Base-by-base conservation (phyloP, 2,797 vertebrate species). In the Bovichtus variegatus region DNA sequence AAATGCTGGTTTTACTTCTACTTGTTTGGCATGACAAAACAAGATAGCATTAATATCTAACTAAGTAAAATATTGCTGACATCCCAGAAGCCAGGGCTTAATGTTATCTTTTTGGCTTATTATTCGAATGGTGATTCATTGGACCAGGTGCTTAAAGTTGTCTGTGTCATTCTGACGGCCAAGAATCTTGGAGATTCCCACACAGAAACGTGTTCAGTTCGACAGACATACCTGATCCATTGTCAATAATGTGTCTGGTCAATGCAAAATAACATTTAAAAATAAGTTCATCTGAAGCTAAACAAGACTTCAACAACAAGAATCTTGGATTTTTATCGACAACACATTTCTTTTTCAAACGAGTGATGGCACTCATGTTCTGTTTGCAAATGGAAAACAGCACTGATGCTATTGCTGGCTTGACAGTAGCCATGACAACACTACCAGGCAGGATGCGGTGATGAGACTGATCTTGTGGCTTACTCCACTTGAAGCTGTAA, bases 371-470 rank as follows among this genome's bases (percentile, higher is more conserved):
- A 21, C 34, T 55, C 34, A 59, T 55, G 4, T 47, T 15, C 4
- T 36, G 1, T 31, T 3, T 41, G 19, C 0, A 65, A 10, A 54
- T 16, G 23, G 46, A 46, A 9, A 9, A 54, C 51, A 61, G 5
- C 2, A 11, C 2, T 13, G 43, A 65, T 5, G 8, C 40, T 73
- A 85, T 19, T 81, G 70, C 27, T 82, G 78, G 19, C 61, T 50
- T 29, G 76, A 77, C 15, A 90, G 50, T 19, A 90, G 63, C 83
- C 78, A 79, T 21, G 89, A 86, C 38, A 89, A 12, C 1, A 72
- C 25, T 1, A 68, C 60, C 60, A 91, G 43, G 53, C 73, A 63
- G 23, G 25, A 60, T 21, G 88, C 76, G 1, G 74, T 81, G 62
- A 84, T 0, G 18, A 91, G 25, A 18, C 85, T 83, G 59, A 63